Evolutionary conservation across 2,888 invertebrate species (phyloP).

Genomic region (Stictocephala bisonia): DNA sequence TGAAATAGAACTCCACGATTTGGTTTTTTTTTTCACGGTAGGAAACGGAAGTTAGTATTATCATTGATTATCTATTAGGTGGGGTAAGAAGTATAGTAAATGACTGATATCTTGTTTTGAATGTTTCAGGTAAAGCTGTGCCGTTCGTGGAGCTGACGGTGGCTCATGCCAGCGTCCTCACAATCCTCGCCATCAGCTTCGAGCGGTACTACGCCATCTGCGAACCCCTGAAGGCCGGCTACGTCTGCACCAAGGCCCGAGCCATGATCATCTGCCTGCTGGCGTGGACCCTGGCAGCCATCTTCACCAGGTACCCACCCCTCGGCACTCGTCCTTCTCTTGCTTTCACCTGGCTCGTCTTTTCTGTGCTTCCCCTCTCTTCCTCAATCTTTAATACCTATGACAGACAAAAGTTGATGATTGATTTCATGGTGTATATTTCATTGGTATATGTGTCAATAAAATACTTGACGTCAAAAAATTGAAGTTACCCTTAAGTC

Average conservation of each 20-base stretch:
- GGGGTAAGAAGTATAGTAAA: not conserved
- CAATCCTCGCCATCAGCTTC: conserved; percentile 93
- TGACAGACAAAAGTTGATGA: no score
- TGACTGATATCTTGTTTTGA: not conserved
- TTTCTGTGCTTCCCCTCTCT: conserved; percentile 21
- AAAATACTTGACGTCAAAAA: no score
- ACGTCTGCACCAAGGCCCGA: conserved; percentile 88
- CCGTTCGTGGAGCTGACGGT: conserved; percentile 93
- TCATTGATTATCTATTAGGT: not conserved
- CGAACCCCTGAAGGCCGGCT: conserved; percentile 89
- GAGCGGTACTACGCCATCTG: conserved; percentile 90
- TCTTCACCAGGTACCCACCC: conserved; percentile 82
- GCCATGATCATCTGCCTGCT: conserved; percentile 84
- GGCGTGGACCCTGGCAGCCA: conserved; percentile 86
- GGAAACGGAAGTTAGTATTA: no score
- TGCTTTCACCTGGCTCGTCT: conserved; percentile 33
- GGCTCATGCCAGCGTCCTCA: conserved; percentile 91
- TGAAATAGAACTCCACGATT: no score
- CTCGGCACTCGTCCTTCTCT: not conserved
- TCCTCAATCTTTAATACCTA: no score
- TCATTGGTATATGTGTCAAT: no score
- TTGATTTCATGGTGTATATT: no score
- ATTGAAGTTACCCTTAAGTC: no score
- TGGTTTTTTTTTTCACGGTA: no score
- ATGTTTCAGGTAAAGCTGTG: conserved; percentile 84